Evolutionary conservation across 2,888 invertebrate species (phyloP).

Genomic region (Orthosia incerta): DNA sequence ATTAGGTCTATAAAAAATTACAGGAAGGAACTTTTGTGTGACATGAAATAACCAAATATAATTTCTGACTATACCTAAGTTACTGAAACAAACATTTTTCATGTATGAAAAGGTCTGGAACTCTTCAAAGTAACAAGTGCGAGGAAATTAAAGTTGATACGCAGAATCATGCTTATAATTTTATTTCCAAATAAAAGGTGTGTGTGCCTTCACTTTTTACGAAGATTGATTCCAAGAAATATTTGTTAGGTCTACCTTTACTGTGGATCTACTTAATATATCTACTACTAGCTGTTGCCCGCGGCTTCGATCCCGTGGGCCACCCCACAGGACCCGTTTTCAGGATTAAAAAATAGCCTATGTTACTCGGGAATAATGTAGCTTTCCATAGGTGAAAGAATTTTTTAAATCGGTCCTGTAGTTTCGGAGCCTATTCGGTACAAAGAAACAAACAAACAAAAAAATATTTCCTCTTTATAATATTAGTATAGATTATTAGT

Average conservation of each 20-base stretch:
- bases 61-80: neutral
- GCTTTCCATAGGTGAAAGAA: too few relatives aligned
- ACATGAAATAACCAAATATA: constrained; percentile 4
- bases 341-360: too few relatives aligned
- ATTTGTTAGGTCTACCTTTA: neutral
- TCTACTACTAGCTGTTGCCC: too few relatives aligned
- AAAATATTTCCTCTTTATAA: too few relatives aligned
- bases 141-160: constrained; percentile 42
- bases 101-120: constrained; percentile 20
- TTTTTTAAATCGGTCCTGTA: too few relatives aligned
- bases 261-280: neutral
- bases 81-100: constrained; percentile 17
- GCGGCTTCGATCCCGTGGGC: too few relatives aligned
- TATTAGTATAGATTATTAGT: too few relatives aligned
- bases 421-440: too few relatives aligned
- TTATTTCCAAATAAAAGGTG: constrained; percentile 33
- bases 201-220: constrained; percentile 23
- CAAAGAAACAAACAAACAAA: too few relatives aligned
- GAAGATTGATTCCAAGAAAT: constrained; percentile 53
- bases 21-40: neutral
- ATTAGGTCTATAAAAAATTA: too few relatives aligned
- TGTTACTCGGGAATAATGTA: too few relatives aligned
- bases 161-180: constrained; percentile 41
- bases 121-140: constrained; percentile 34
- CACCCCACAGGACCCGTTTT: too few relatives aligned